Conservation (phyloP, 2,888 invertebrate genomes). For the Drosophila multiciliata region DNA sequence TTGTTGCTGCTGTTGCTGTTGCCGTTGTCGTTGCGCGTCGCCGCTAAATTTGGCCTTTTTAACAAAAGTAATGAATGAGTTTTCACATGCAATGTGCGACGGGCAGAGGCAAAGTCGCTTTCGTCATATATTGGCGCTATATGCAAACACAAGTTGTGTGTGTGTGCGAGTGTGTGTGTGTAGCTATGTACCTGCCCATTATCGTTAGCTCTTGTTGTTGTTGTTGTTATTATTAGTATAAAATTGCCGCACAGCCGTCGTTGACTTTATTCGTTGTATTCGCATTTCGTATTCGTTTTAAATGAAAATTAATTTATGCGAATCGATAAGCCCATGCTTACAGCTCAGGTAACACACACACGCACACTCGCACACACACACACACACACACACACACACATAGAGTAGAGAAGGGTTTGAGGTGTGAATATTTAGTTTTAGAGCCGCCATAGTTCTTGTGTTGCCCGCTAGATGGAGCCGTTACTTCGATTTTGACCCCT, state of each 20-base stretch:
- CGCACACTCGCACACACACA: slow-evolving; percentile 12
- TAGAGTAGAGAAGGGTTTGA: not conserved
- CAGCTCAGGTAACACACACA: slow-evolving; percentile 22
- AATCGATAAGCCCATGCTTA: slow-evolving; percentile 67
- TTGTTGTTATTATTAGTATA: slow-evolving; percentile 38
- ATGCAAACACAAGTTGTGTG: slow-evolving; percentile 40
- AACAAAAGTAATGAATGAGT: slow-evolving; percentile 69
- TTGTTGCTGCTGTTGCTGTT: slow-evolving; percentile 4
- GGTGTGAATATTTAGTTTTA: slow-evolving; percentile 28
- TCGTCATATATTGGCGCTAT: slow-evolving; percentile 72
- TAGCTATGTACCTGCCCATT: slow-evolving; percentile 59
- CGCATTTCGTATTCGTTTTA: slow-evolving; percentile 75
- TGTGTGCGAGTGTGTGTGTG: slow-evolving; percentile 24
- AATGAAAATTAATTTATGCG: slow-evolving; percentile 79
- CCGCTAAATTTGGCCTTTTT: slow-evolving; percentile 67
- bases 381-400: slow-evolving; percentile 12
- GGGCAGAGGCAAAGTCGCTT: slow-evolving; percentile 47
- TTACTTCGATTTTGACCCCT: slow-evolving; percentile 42
- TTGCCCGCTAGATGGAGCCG: slow-evolving; percentile 57
- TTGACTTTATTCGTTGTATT: slow-evolving; percentile 69
- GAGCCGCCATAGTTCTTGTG: slow-evolving; percentile 23
- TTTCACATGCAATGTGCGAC: slow-evolving; percentile 73
- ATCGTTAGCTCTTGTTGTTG: slow-evolving; percentile 47
- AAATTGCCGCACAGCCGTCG: slow-evolving; percentile 53
- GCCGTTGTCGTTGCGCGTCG: slow-evolving; percentile 32